phyloP scores from a whole-genome alignment of 2,113 vertebrate genomes.

The Zosterops hypoxanthus region DNA sequence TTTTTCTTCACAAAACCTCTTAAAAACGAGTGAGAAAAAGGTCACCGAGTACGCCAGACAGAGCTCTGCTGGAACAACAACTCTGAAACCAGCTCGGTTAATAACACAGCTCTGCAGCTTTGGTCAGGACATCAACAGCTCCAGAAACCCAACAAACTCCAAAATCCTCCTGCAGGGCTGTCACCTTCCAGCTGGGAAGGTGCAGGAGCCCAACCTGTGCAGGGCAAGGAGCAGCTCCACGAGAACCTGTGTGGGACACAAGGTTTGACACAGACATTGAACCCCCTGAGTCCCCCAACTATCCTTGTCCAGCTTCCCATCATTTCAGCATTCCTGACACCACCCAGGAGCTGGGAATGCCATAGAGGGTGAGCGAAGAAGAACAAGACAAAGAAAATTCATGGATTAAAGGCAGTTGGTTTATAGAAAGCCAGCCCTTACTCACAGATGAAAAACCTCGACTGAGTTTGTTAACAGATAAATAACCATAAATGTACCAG shows the following conservation, averaged over 20 bases:
- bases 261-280: accelerated
- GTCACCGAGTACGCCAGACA: accelerated
- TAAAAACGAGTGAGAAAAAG: background rate
- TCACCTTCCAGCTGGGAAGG: background rate
- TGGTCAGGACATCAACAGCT: background rate
- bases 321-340: background rate
- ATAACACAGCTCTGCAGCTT: background rate
- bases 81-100: background rate
- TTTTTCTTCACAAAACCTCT: background rate
- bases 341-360: background rate
- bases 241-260: accelerated
- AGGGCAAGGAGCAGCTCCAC: accelerated
- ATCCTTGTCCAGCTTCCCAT: background rate
- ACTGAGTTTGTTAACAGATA: background rate
- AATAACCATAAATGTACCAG: background rate
- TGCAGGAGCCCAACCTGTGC: accelerated
- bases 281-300: background rate
- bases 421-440: background rate
- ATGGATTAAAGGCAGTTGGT: background rate
- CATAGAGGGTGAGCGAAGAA: accelerated
- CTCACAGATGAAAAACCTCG: background rate
- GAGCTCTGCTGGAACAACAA: background rate
- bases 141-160: background rate
- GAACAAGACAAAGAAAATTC: background rate
- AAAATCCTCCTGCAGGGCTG: background rate